These are phyloP conservation scores for Ramphastos sulfuratus DNA, from an alignment of 2,113 vertebrate genomes.

Conservation along the genomic window DNA sequence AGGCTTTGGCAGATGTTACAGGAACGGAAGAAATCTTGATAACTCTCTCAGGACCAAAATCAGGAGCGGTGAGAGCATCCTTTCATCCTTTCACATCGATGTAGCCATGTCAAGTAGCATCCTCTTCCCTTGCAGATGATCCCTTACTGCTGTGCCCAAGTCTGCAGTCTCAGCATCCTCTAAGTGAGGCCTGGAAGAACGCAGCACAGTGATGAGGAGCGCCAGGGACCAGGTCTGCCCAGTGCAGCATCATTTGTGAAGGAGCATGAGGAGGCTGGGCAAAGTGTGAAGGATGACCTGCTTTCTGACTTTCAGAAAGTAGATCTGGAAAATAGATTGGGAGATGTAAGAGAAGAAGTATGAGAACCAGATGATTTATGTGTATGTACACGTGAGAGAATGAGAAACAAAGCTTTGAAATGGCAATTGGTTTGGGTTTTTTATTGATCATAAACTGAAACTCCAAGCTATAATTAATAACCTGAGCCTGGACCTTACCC, in stretches of 20 bases:
- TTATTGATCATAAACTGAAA: constrained; percentile 50
- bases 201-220: background rate
- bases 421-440: constrained; percentile 33
- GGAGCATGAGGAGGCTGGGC: background rate
- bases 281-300: background rate
- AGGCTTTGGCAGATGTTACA: background rate
- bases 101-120: background rate
- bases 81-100: background rate
- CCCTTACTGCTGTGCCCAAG: background rate
- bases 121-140: background rate
- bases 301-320: background rate
- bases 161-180: background rate
- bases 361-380: constrained; percentile 15
- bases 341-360: background rate
- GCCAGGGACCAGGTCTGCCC: background rate
- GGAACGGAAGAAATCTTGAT: background rate
- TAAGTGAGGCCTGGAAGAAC: background rate
- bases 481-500: background rate
- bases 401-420: constrained; percentile 15
- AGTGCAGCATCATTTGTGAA: too few species aligned
- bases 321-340: background rate
- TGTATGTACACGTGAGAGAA: background rate
- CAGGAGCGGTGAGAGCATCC: background rate
- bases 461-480: constrained; percentile 43
- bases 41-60: background rate